phyloP scores from a whole-genome alignment of 2,888 invertebrate species.

The Cosmorhoe ocellata region DNA sequence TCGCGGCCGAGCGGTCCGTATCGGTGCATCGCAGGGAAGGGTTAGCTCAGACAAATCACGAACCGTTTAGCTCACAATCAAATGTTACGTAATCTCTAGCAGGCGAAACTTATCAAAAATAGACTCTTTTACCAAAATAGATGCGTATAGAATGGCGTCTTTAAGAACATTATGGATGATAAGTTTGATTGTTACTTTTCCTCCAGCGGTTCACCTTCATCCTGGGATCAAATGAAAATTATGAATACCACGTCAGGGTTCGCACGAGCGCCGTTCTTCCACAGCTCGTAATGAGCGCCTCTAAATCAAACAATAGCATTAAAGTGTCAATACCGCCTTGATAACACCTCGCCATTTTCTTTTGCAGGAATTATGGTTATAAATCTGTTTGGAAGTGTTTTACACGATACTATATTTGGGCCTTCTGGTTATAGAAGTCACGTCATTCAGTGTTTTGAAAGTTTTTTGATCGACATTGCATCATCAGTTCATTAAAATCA shows the following conservation, averaged over 20 bases:
- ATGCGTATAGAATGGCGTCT: no score
- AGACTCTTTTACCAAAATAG: no score
- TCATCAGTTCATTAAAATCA: no score
- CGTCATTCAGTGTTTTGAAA: no score
- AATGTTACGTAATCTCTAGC: constrained; percentile 12
- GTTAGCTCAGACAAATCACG: constrained; percentile 57
- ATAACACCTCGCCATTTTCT: constrained; percentile 79
- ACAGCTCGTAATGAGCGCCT: constrained; percentile 74
- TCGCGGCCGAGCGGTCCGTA: constrained; percentile 50
- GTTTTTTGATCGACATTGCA: no score
- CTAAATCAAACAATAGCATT: constrained; percentile 83
- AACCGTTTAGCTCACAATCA: constrained; percentile 45
- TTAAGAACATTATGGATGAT: no score
- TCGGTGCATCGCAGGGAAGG: constrained; percentile 55
- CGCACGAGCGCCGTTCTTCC: constrained; percentile 67
- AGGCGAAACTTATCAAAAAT: neutral
- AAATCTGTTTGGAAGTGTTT: constrained; percentile 55
- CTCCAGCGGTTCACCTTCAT: neutral
- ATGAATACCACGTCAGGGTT: constrained; percentile 55
- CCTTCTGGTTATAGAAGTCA: neutral
- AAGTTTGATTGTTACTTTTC: neutral
- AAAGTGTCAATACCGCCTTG: constrained; percentile 79
- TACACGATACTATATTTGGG: constrained; percentile 24
- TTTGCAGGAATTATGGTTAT: constrained; percentile 76
- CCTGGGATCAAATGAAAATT: constrained; percentile 47